Base-by-base conservation (phyloP, 2,888 invertebrate genomes). In the Tetranychus truncatus region DNA sequence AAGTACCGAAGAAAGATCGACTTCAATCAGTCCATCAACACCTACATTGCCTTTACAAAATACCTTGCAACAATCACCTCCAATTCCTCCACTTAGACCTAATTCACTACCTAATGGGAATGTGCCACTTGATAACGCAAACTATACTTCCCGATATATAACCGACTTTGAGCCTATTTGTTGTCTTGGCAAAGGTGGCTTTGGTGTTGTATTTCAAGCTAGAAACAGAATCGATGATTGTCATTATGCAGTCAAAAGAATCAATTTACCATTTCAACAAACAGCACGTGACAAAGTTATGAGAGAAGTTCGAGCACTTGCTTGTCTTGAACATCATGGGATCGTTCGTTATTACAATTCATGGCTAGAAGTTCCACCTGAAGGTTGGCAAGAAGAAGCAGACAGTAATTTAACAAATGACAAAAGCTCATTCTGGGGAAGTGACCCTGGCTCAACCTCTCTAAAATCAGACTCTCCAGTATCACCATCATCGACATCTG, bases 321-420 rank as follows among this genome's bases (percentile, higher is more conserved):
- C 97, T 0, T 92, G 91, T 83, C 85, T 97, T 76, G 95, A 97
- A 78, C 96, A 99, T 84, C 88, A 88, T 71, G 90, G 95, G 82
- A 97, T 99, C 79, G 96, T 97, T 74, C 87, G 97, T 1, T 99
- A 95, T 84, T 92, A 90, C 83, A 90, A 94, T 85, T 90, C 95
- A 0, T 99, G 97, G 97, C 86, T 93, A 0, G 96, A 97, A 83
- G 87, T 88, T 76, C 95, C 96, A 9, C 95, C 96, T 3, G 84
- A 87, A 9, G 89, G 88, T 8, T 95, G 95, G 93, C 90, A 92
- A 82, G 89, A 91, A 80, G 85, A 87, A 45, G 87, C 88, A 74
- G 95, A 95, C 83, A 85, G 86, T 44, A 82, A 86, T 6, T 87
- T 87, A 20, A 24, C 20, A 24, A 20, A 6, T 69, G 69, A 69